Conservation (phyloP, 1,140 invertebrate species). For the Drosophila nasuta region DNA sequence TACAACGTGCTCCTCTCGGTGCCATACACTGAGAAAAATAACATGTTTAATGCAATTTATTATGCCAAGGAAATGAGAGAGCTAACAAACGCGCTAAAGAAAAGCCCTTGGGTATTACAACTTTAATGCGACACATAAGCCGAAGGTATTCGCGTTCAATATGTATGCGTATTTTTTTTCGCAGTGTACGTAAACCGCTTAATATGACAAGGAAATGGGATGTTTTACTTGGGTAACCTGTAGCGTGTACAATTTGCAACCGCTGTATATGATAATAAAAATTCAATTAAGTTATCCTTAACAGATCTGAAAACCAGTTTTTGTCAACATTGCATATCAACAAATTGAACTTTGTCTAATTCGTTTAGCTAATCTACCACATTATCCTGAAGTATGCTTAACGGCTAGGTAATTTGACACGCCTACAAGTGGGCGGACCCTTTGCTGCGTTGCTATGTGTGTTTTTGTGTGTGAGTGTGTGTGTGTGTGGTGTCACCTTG, state of each 20-base stretch:
- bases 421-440: background rate
- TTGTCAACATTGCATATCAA: conserved; percentile 43
- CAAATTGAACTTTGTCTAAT: conserved; percentile 51
- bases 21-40: conserved; percentile 1
- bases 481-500: conserved; percentile 58
- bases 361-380: conserved; percentile 64
- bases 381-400: conserved; percentile 39
- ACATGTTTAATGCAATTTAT: background rate
- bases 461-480: background rate
- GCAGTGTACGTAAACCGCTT: conserved; percentile 4
- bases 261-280: conserved; percentile 2
- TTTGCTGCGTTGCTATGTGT: background rate
- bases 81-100: background rate
- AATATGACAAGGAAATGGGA: conserved; percentile 9
- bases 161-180: background rate
- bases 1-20: background rate
- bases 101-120: background rate
- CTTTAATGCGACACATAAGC: background rate
- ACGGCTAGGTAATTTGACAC: conserved; percentile 32
- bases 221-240: background rate
- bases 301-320: conserved; percentile 7
- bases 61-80: background rate
- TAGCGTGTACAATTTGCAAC: background rate
- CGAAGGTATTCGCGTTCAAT: too few relatives aligned
- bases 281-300: conserved; percentile 21